phyloP scores from a whole-genome alignment of 1,140 invertebrate genomes.

The Papilio aristodemus region DNA sequence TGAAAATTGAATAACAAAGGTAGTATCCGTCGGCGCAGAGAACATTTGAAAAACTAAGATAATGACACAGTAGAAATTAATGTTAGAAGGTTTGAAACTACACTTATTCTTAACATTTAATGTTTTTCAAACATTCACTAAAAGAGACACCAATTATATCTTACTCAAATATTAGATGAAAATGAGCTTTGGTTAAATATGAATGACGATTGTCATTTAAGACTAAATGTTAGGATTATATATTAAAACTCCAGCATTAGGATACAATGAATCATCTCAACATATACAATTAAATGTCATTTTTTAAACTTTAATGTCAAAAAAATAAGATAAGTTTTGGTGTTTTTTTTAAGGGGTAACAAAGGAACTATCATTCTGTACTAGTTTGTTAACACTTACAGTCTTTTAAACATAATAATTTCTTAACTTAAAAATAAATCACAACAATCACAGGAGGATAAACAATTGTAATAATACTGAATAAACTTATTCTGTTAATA shows the following conservation, averaged over 20 bases:
- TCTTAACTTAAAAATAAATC: slow-evolving; percentile 1
- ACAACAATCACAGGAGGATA: slow-evolving; percentile 16
- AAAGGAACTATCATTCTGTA: not conserved
- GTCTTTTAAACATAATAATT: not conserved
- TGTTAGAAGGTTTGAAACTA: not conserved
- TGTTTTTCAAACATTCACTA: slow-evolving; percentile 21
- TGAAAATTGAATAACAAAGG: not conserved
- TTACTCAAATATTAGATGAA: not conserved
- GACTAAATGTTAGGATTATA: not conserved
- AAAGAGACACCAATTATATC: not conserved
- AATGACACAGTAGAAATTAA: not conserved
- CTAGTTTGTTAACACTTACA: not conserved
- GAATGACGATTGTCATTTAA: not conserved
- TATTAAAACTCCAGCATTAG: not conserved
- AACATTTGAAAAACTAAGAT: not conserved
- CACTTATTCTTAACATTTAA: slow-evolving; percentile 15
- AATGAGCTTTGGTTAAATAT: slow-evolving; percentile 15
- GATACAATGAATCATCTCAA: not conserved
- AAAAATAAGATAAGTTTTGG: not conserved
- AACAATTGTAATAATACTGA: slow-evolving; percentile 15
- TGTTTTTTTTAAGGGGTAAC: too few relatives aligned
- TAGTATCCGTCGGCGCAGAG: not conserved
- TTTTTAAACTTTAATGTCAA: too few relatives aligned
- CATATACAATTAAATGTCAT: too few relatives aligned
- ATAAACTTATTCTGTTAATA: slow-evolving; percentile 1